Conservation (phyloP, 2,888 invertebrate genomes). For the Ptilodon capucinus region DNA sequence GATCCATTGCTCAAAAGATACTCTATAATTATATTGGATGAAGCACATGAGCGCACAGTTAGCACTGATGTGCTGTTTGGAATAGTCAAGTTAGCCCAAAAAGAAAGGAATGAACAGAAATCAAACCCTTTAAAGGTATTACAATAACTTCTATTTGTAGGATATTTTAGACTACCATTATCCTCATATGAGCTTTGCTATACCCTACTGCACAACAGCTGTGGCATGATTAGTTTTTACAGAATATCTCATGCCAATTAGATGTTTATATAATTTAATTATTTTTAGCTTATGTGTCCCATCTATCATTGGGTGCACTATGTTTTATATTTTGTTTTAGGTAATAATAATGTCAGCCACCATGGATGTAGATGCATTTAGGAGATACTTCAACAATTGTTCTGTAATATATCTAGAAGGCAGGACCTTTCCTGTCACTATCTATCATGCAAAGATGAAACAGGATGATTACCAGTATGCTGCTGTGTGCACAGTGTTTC, state of each 20-base stretch:
- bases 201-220: too few species aligned
- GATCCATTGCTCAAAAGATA: slow-evolving; percentile 90
- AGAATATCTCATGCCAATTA: too few species aligned
- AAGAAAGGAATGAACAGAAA: slow-evolving; percentile 84
- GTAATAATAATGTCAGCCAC: slow-evolving; percentile 97
- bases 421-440: slow-evolving; percentile 90
- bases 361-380: slow-evolving; percentile 97
- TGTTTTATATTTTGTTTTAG: slow-evolving; percentile 77
- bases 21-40: slow-evolving; percentile 93
- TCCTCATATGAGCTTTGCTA: too few species aligned
- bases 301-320: too few species aligned
- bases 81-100: slow-evolving; percentile 94
- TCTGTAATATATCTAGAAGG: slow-evolving; percentile 95
- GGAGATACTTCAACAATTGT: slow-evolving; percentile 93
- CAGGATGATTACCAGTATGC: slow-evolving; percentile 94
- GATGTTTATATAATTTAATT: too few species aligned
- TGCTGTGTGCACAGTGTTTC: slow-evolving; percentile 93
- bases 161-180: too few species aligned
- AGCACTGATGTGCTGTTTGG: slow-evolving; percentile 97
- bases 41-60: slow-evolving; percentile 97
- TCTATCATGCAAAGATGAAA: slow-evolving; percentile 86
- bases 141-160: too few species aligned
- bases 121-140: slow-evolving; percentile 85
- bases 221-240: too few species aligned
- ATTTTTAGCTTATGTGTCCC: too few species aligned